Conservation (phyloP, 2,113 vertebrate genomes). For the Zootoca vivipara region DNA sequence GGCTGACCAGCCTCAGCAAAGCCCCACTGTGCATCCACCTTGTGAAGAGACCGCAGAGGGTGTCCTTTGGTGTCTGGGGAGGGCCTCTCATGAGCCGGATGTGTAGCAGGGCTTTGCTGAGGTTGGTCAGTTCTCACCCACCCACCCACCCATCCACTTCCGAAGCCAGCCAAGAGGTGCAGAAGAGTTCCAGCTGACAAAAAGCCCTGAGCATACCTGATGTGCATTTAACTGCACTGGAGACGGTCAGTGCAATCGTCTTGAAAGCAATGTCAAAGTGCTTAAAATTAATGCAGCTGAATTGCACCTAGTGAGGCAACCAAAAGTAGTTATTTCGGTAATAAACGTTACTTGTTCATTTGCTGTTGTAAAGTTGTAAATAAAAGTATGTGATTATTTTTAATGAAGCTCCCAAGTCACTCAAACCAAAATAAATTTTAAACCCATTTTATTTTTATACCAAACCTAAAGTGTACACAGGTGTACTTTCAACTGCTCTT, state of each 20-base stretch:
- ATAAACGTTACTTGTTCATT: conserved; percentile 46
- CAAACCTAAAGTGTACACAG: background rate
- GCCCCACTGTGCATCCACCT: too few relatives aligned
- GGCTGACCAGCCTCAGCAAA: too few relatives aligned
- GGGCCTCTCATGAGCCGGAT: too few relatives aligned
- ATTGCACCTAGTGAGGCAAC: conserved; percentile 70
- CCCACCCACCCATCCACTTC: too few relatives aligned
- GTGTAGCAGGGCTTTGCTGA: too few relatives aligned
- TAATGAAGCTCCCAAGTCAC: background rate
- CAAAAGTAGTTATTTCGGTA: conserved; percentile 72
- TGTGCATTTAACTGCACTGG: conserved; percentile 71
- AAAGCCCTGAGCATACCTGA: too few relatives aligned
- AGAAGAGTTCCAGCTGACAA: too few relatives aligned
- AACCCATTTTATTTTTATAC: background rate
- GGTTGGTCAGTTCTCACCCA: too few relatives aligned
- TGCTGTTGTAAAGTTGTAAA: conserved; percentile 74
- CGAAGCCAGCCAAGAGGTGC: too few relatives aligned
- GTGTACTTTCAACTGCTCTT: background rate
- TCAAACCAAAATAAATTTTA: background rate
- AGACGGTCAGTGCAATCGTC: conserved; percentile 46
- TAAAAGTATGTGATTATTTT: conserved; percentile 68
- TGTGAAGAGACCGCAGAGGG: too few relatives aligned
- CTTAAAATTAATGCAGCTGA: background rate
- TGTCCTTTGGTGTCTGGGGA: too few relatives aligned
- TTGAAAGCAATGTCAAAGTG: background rate